These are phyloP conservation scores for Gorsachius magnificus DNA, from an alignment of 2,797 vertebrate genomes.

Conservation along the genomic window DNA sequence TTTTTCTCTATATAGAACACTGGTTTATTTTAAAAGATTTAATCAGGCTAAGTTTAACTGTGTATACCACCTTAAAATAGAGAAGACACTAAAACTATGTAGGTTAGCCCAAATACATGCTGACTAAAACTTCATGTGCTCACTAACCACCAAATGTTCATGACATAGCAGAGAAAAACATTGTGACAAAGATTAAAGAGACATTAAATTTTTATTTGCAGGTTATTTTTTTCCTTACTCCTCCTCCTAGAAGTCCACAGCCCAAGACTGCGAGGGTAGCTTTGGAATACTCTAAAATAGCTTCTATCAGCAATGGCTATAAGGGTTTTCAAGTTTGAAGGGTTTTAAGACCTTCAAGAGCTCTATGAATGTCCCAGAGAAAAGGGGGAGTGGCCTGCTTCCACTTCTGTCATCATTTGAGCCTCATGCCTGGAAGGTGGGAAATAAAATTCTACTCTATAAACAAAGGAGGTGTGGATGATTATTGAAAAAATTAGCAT, in stretches of 20 bases:
- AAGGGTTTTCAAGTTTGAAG: not conserved
- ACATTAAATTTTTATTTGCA: not conserved
- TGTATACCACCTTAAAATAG: conserved; percentile 7
- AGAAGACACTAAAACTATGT: not conserved
- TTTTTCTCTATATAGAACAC: conserved; percentile 4
- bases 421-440: not conserved
- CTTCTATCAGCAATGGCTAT: not conserved
- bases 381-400: not conserved
- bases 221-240: not conserved
- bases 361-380: not conserved
- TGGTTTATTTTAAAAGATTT: not conserved
- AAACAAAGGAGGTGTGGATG: not conserved
- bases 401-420: not conserved
- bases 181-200: not conserved
- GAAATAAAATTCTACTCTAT: not conserved
- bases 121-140: not conserved
- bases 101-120: not conserved
- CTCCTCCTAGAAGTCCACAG: not conserved
- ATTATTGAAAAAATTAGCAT: not conserved
- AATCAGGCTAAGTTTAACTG: not conserved
- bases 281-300: not conserved
- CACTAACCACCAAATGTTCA: not conserved
- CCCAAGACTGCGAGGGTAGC: not conserved
- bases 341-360: not conserved
- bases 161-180: not conserved